Conservation (phyloP, 2,113 vertebrate genomes). For the Delphinapterus leucas region DNA sequence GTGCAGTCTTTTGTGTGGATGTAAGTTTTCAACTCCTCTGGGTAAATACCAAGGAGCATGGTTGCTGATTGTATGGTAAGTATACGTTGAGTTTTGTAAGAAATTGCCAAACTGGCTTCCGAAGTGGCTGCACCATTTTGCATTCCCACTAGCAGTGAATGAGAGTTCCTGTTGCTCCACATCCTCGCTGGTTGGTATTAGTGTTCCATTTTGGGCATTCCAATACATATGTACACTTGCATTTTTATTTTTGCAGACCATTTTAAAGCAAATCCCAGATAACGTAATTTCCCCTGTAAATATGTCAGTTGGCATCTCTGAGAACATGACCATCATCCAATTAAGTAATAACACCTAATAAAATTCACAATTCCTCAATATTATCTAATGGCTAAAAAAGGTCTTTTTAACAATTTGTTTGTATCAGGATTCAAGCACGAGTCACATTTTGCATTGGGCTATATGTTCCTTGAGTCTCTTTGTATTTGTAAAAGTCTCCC, state of each 20-base stretch:
- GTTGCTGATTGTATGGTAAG: neutral
- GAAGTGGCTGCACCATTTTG: neutral
- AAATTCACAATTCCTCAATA: neutral
- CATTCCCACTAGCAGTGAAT: neutral
- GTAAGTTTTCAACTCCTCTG: neutral
- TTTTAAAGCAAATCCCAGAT: neutral
- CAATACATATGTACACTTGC: neutral
- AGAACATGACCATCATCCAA: neutral
- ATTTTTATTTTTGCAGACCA: neutral
- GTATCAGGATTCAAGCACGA: neutral
- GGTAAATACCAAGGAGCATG: neutral
- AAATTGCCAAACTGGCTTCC: neutral
- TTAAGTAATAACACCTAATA: neutral
- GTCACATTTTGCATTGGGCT: neutral
- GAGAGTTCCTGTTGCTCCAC: neutral
- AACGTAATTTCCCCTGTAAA: neutral
- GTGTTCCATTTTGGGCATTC: neutral
- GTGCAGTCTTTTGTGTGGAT: neutral
- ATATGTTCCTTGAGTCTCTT: neutral
- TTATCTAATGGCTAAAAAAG: neutral
- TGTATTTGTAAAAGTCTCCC: neutral
- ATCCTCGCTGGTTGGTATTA: neutral
- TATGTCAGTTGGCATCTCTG: neutral
- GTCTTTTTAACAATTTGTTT: neutral
- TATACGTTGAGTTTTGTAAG: neutral